Conservation (phyloP, 53 echinoderm and acorn worm species). For the Paracentrotus lividus region DNA sequence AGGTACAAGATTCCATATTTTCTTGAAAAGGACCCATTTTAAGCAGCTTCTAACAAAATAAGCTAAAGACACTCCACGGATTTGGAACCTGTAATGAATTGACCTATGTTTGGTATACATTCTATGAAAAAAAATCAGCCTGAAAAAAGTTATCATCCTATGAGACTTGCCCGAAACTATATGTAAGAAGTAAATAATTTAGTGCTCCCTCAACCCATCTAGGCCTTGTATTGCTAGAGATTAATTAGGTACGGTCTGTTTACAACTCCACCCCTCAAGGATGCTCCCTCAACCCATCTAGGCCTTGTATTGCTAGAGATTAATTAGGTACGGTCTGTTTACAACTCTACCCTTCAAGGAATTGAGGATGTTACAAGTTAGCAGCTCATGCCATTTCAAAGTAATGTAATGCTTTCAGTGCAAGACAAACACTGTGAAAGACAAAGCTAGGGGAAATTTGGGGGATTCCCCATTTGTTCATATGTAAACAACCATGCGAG, state of each 20-base stretch:
- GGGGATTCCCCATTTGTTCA: constrained; percentile 24
- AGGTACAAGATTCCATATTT: no score
- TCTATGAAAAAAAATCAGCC: no score
- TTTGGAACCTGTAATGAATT: no score
- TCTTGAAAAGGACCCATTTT: no score
- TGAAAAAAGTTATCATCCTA: no score
- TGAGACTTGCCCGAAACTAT: no score
- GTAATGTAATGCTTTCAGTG: not conserved
- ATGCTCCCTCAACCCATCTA: not conserved
- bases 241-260: not conserved
- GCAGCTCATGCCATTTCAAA: not conserved
- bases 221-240: not conserved
- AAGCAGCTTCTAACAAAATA: no score
- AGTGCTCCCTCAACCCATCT: not conserved
- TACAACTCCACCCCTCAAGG: not conserved
- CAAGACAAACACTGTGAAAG: not conserved
- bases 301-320: not conserved
- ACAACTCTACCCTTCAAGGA: not conserved
- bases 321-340: not conserved
- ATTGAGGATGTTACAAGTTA: constrained; percentile 13
- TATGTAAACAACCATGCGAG: not conserved
- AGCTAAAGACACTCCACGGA: no score
- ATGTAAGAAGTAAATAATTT: no score
- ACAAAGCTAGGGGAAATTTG: not conserved
- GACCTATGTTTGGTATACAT: no score